Percentiles rank a stretch among this genome's conserved stretches.
These are phyloP conservation scores for Proterorhinus semilunaris DNA, from an alignment of 2,113 vertebrate genomes.

Conservation along the genomic window DNA sequence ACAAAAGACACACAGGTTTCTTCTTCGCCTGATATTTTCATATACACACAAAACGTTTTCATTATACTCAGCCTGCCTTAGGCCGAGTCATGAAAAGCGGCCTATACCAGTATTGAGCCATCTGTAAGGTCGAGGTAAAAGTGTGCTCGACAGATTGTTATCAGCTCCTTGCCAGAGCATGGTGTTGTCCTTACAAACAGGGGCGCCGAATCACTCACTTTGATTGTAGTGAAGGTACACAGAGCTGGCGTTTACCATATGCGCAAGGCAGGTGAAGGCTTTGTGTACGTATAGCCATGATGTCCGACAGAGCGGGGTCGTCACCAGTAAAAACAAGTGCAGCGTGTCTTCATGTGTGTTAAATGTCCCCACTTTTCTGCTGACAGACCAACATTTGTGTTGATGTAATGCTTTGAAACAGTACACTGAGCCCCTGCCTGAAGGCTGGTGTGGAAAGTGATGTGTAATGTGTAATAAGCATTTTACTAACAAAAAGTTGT, in stretches of 20 bases:
- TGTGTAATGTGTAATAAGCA: not conserved
- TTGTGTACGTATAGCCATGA: not conserved
- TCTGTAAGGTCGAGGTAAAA: slow-evolving; percentile 40
- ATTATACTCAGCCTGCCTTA: slow-evolving; percentile 7
- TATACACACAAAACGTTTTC: slow-evolving; percentile 30
- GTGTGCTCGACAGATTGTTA: slow-evolving; percentile 52
- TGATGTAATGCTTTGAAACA: not conserved
- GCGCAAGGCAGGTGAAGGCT: slow-evolving; percentile 37
- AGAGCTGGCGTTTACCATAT: slow-evolving; percentile 40
- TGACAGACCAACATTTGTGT: slow-evolving; percentile 11
- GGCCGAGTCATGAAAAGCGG: slow-evolving; percentile 16
- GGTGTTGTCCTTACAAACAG: slow-evolving; percentile 64
- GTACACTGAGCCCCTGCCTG: not conserved
- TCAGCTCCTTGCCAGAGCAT: slow-evolving; percentile 28
- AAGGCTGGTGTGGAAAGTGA: not conserved
- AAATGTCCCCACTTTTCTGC: slow-evolving; percentile 13
- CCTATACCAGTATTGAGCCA: slow-evolving; percentile 8
- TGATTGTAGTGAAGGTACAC: slow-evolving; percentile 18
- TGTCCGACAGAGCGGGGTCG: not conserved
- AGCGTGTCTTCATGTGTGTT: slow-evolving; percentile 27
- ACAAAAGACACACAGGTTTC: slow-evolving; percentile 32
- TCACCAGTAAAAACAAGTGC: slow-evolving; percentile 26
- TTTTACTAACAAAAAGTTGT: not conserved
- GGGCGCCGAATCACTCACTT: slow-evolving; percentile 8
- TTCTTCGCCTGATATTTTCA: slow-evolving; percentile 13